Base-by-base conservation (phyloP, 2,888 invertebrate species). In the Phengaris alcon region DNA sequence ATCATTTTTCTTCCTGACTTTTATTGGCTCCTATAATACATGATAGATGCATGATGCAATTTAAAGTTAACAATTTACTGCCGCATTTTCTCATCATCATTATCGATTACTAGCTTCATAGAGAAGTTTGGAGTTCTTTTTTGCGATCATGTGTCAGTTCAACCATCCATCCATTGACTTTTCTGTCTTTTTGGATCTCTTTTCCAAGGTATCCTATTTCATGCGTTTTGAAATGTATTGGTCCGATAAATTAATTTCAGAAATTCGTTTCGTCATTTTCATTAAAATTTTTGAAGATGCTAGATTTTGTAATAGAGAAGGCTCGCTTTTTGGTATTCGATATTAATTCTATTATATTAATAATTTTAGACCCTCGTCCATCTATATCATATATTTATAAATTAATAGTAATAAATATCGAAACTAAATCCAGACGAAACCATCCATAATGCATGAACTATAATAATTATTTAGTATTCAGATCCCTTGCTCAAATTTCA, bases 1-100 rank as follows among this genome's bases (percentile, higher is more conserved):
- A 52, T 54, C 72, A 72, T 72, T 72, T 70, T 72, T 72, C 72
- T 72, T 72, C 13, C 54, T 72, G 72, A 52, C 72, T 54, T 72
- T 70, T 70, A 70, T 51, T 70, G 70, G 70, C 51, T 15, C 51
- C 51, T 70, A 51, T 70, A 70, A 70, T 70, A 15, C 51, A 70
- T 10, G 51, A 70, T 70, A 48, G 69, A 51, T 51, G 48, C 48
- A 48, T 15, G 69, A 51, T 51, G 48, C 48, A 48, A 70, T 70
- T 70, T 70, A 48, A 46, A 51, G 6, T 70, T 70, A 3, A 64
- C 64, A 64, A 64, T 64, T 64, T 64, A 64, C 12, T 64, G 64
- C 12, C 15, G 6, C 35, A 44, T 64, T 64, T 35, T 64, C 35
- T 64, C 64, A 44, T 64, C 13, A 64, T 64, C 2, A 44, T 64